Conservation (phyloP, 2,113 vertebrate species). For the Dicrurus megarhynchus region DNA sequence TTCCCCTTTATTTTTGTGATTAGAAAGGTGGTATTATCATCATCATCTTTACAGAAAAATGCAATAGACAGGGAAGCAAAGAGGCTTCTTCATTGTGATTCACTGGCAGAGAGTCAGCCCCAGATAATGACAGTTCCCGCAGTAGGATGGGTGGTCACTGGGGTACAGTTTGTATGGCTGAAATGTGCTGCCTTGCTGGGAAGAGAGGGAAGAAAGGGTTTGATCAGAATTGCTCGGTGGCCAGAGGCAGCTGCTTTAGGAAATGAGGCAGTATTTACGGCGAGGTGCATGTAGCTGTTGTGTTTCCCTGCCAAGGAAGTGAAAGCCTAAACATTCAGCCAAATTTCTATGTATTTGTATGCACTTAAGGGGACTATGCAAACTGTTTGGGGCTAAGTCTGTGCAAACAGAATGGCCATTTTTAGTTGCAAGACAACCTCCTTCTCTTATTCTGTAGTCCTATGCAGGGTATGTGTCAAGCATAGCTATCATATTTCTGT, state of each 20-base stretch:
- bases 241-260: not conserved
- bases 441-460: not conserved
- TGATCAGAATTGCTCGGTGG: not conserved
- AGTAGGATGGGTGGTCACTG: not conserved
- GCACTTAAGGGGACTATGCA: not conserved
- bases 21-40: not conserved
- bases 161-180: not conserved
- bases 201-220: not conserved
- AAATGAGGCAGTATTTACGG: not conserved
- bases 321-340: not conserved
- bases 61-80: not conserved
- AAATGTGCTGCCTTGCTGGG: not conserved
- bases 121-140: fast-evolving
- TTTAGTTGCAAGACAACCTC: not conserved
- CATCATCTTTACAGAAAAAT: not conserved
- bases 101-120: not conserved
- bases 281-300: not conserved
- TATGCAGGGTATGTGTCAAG: not conserved
- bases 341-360: not conserved
- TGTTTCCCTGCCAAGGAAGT: not conserved
- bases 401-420: not conserved
- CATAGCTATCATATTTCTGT: not conserved
- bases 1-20: not conserved
- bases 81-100: not conserved
- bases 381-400: not conserved